Conservation (phyloP, 2,797 vertebrate species). For the Melanotaenia parkinsoni region DNA sequence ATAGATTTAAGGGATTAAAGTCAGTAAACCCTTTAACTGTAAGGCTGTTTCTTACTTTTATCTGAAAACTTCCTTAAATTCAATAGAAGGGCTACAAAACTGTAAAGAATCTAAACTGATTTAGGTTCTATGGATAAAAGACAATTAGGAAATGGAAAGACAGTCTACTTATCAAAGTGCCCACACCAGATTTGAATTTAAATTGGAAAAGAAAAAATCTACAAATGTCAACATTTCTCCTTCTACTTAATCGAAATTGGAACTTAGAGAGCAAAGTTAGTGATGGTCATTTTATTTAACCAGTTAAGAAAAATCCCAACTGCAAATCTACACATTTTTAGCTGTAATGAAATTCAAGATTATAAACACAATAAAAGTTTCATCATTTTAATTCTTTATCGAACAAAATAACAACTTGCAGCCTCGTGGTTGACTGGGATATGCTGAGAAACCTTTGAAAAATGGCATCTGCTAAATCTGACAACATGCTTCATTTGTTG, state of each 20-base stretch:
- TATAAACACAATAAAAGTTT: not conserved
- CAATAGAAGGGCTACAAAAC: not conserved
- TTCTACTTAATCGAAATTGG: not conserved
- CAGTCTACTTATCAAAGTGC: not conserved
- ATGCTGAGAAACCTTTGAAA: not conserved
- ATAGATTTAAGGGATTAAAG: not conserved
- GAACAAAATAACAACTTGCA: not conserved
- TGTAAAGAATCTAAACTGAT: not conserved
- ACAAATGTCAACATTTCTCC: not conserved
- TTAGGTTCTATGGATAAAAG: not conserved
- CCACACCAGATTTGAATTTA: not conserved
- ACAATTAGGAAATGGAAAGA: not conserved
- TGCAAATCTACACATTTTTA: not conserved
- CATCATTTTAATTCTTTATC: not conserved
- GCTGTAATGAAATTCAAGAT: not conserved
- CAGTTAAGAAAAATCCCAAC: not conserved
- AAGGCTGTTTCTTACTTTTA: not conserved
- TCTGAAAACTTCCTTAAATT: not conserved
- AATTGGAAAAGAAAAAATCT: not conserved
- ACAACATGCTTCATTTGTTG: too few relatives aligned
- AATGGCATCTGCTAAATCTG: not conserved
- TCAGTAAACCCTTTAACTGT: not conserved
- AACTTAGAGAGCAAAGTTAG: not conserved
- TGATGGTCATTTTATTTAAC: not conserved
- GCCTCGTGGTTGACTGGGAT: not conserved